Conservation (phyloP, 2,888 invertebrate species). For the Ctena decussata region DNA sequence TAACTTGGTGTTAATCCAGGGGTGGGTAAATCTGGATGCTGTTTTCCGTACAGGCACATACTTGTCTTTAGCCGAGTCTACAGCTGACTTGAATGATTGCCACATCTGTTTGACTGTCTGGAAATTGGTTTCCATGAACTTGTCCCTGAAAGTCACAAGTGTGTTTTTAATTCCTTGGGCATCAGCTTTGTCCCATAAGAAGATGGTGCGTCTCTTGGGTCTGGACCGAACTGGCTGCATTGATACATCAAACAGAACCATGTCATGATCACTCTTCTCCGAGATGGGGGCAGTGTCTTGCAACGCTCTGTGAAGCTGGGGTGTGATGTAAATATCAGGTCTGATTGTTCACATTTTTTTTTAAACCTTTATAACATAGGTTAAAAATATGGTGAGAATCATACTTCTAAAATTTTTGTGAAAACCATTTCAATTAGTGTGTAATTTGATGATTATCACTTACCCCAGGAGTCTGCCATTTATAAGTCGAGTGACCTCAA, state of each 20-base stretch:
- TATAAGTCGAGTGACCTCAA: too few species aligned
- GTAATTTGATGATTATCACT: too few species aligned
- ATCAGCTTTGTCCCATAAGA: neutral
- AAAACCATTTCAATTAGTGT: too few species aligned
- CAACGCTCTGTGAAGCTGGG: slow-evolving; percentile 38
- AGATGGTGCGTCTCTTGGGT: neutral
- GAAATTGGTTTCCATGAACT: too few species aligned
- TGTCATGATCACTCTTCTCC: slow-evolving; percentile 49
- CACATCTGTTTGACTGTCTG: slow-evolving; percentile 15
- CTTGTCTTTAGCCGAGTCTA: neutral
- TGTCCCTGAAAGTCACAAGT: too few species aligned
- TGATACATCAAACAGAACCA: slow-evolving; percentile 35
- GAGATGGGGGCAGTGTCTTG: slow-evolving; percentile 45
- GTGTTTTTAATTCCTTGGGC: too few species aligned
- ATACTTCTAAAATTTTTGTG: too few species aligned
- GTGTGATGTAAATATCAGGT: slow-evolving; percentile 47
- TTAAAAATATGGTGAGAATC: too few species aligned
- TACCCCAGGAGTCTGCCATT: too few species aligned
- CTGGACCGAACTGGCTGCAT: neutral
- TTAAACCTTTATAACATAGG: too few species aligned
- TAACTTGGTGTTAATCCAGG: slow-evolving; percentile 3
- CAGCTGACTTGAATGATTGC: slow-evolving; percentile 6
- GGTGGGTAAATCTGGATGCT: neutral
- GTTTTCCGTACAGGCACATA: slow-evolving; percentile 17
- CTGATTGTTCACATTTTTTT: too few species aligned